phyloP scores from a whole-genome alignment of 2,888 invertebrate genomes.

The Lepidocyrtoides sp. region DNA sequence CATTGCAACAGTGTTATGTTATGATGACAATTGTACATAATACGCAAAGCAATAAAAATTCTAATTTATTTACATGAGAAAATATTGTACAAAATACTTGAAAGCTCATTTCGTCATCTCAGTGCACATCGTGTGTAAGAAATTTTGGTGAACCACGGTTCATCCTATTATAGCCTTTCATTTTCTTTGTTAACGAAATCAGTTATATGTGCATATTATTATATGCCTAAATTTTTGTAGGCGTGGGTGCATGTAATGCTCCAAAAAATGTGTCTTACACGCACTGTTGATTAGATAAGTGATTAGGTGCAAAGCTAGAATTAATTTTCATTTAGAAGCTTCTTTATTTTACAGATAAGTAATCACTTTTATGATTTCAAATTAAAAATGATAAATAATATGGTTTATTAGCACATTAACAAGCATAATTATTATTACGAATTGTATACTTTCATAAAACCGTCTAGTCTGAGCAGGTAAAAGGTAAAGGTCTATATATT shows the following conservation, averaged over 20 bases:
- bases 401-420: not conserved
- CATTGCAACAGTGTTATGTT: not conserved
- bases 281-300: conserved; percentile 52
- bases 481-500: too few species aligned
- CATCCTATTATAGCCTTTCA: not conserved
- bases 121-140: not conserved
- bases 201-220: not conserved
- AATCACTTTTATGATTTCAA: conserved; percentile 25
- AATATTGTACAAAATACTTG: not conserved
- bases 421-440: not conserved
- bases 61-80: conserved; percentile 21
- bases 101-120: conserved; percentile 21
- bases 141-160: not conserved
- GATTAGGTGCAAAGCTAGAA: conserved; percentile 54
- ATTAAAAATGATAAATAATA: not conserved
- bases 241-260: conserved; percentile 46
- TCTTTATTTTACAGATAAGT: not conserved
- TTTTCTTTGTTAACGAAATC: not conserved
- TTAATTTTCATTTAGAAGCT: conserved; percentile 12
- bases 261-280: conserved; percentile 51
- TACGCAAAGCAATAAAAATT: conserved; percentile 7
- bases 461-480: too few species aligned
- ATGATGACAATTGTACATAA: not conserved
- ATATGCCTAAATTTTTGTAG: not conserved
- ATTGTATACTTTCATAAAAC: too few species aligned